phyloP scores from a whole-genome alignment of 2,797 vertebrate genomes.

The Aratinga solstitialis region DNA sequence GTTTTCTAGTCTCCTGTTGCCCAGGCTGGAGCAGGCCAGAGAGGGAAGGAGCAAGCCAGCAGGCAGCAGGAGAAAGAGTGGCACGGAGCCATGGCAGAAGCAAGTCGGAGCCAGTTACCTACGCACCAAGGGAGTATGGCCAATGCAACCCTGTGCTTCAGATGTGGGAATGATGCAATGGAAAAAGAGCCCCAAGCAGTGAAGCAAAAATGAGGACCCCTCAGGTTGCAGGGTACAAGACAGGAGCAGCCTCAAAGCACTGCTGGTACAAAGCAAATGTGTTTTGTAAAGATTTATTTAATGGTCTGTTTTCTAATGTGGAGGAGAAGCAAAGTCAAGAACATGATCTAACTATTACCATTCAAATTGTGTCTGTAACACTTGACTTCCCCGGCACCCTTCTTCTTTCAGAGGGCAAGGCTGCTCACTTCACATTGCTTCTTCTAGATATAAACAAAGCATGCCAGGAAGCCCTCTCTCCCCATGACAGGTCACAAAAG shows the following conservation, averaged over 20 bases:
- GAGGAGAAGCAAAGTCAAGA: not conserved
- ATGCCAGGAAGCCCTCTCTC: not conserved
- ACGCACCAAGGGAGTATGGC: rapidly evolving
- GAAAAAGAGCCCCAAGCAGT: not conserved
- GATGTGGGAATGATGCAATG: rapidly evolving
- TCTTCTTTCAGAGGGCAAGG: not conserved
- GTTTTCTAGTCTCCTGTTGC: not conserved
- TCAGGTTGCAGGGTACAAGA: not conserved
- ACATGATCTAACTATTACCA: not conserved
- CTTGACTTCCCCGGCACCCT: not conserved
- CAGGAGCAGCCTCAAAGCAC: not conserved
- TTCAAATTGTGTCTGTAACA: not conserved
- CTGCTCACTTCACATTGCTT: not conserved
- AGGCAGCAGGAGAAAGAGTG: not conserved
- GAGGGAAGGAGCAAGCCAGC: not conserved
- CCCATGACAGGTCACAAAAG: not conserved
- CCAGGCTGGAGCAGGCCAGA: not conserved
- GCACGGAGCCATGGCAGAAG: not conserved
- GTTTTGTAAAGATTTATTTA: not conserved
- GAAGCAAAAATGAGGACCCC: not conserved
- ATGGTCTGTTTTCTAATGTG: not conserved
- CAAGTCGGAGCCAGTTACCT: not conserved
- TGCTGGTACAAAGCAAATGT: not conserved
- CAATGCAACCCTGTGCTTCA: rapidly evolving
- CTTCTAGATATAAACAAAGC: not conserved